phyloP scores from a whole-genome alignment of 2,113 vertebrate genomes.

The Notarius quadriscutis region DNA sequence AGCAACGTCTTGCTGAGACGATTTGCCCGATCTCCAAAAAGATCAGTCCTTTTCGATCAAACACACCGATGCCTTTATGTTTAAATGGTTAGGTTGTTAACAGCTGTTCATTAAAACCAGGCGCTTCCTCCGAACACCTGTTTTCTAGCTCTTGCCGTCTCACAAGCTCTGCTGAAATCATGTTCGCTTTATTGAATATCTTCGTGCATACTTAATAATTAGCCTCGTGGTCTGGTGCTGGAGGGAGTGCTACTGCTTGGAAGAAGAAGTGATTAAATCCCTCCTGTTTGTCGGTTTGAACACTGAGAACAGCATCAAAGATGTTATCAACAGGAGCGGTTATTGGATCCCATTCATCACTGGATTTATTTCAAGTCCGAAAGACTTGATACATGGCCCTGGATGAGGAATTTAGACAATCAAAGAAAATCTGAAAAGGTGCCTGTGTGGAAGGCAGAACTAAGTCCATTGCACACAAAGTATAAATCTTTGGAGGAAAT shows the following conservation, averaged over 20 bases:
- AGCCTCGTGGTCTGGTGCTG: not conserved
- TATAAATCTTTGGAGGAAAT: no score
- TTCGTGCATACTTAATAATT: not conserved
- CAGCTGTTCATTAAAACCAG: not conserved
- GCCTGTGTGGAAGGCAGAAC: not conserved
- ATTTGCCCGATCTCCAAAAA: not conserved
- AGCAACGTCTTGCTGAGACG: not conserved
- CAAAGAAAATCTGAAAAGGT: not conserved
- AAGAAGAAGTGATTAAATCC: not conserved
- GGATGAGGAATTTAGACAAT: not conserved
- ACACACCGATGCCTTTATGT: not conserved
- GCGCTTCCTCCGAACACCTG: not conserved
- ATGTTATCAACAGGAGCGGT: not conserved
- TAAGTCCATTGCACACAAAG: no score
- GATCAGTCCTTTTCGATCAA: not conserved
- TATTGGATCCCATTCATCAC: not conserved
- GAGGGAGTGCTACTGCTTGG: not conserved
- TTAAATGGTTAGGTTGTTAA: not conserved
- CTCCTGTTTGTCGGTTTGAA: not conserved
- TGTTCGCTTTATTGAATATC: not conserved
- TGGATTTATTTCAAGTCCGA: not conserved
- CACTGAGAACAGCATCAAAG: not conserved
- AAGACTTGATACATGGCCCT: not conserved
- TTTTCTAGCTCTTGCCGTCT: not conserved
- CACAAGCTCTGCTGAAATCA: not conserved